Percentiles rank a stretch among this genome's conserved stretches.
Conservation (phyloP, 2,888 invertebrate species). For the Fragum whitleyi region DNA sequence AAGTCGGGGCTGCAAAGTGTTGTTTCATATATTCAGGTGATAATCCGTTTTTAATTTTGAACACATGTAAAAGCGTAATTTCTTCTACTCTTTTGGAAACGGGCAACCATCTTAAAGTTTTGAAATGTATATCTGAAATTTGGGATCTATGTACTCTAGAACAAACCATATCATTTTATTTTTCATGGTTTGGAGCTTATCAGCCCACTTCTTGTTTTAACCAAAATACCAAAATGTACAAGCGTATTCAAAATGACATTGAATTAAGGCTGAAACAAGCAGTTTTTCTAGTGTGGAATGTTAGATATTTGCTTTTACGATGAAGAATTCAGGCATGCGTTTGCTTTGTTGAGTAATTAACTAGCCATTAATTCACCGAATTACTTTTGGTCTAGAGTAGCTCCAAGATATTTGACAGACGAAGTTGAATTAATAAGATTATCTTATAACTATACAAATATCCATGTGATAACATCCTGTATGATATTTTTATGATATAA, state of each 20-base stretch:
- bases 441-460: too few species aligned
- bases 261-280: constrained; percentile 13
- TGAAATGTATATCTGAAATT: background rate
- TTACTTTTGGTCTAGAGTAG: background rate
- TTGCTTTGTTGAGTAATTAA: background rate
- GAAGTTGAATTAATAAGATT: too few species aligned
- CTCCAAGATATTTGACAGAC: constrained; percentile 5
- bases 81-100: constrained; percentile 6
- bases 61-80: background rate
- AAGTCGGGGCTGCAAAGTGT: background rate
- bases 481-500: too few species aligned
- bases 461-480: too few species aligned
- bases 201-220: background rate
- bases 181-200: constrained; percentile 30
- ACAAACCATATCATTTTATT: constrained; percentile 40
- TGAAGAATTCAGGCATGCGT: constrained; percentile 12
- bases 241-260: constrained; percentile 43
- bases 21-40: background rate
- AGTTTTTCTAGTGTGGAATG: constrained; percentile 9
- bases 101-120: constrained; percentile 18
- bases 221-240: constrained; percentile 33
- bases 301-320: background rate
- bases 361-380: background rate
- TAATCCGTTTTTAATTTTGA: constrained; percentile 6
- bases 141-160: background rate